These are phyloP conservation scores for Campopleginae sp. DNA, from an alignment of 2,888 invertebrate species.

Conservation along the genomic window DNA sequence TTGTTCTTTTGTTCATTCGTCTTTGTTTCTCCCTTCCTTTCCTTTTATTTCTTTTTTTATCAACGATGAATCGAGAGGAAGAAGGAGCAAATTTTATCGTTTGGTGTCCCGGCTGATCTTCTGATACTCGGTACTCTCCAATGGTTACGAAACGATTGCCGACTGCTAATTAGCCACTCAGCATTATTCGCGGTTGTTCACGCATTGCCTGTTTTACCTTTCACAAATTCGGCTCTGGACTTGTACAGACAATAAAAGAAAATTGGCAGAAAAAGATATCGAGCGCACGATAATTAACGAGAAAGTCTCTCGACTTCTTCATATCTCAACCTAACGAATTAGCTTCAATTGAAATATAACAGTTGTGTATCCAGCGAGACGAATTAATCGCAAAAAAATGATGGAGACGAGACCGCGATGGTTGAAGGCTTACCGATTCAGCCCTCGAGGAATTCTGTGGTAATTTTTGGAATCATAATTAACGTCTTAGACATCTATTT, in stretches of 20 bases:
- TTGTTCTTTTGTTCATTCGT: neutral
- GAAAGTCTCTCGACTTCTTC: constrained; percentile 69
- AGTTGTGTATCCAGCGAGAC: constrained; percentile 67
- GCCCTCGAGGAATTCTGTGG: constrained; percentile 12
- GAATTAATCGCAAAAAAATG: constrained; percentile 19
- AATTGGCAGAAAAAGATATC: constrained; percentile 13
- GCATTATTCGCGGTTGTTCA: constrained; percentile 64
- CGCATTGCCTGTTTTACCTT: constrained; percentile 44
- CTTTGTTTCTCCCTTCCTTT: neutral
- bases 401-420: neutral
- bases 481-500: neutral
- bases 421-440: neutral
- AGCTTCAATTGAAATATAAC: constrained; percentile 76
- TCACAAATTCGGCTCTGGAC: constrained; percentile 23
- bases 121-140: constrained; percentile 58
- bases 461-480: neutral
- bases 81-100: constrained; percentile 34
- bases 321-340: constrained; percentile 69
- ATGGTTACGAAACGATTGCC: constrained; percentile 62
- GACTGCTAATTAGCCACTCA: constrained; percentile 75
- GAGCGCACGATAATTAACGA: constrained; percentile 70
- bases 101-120: constrained; percentile 49
- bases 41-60: constrained; percentile 27
- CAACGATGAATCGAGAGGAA: constrained; percentile 17
- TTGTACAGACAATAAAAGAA: constrained; percentile 22